These are phyloP conservation scores for Athalia rosae DNA, from an alignment of 2,888 invertebrate species.

Conservation along the genomic window DNA sequence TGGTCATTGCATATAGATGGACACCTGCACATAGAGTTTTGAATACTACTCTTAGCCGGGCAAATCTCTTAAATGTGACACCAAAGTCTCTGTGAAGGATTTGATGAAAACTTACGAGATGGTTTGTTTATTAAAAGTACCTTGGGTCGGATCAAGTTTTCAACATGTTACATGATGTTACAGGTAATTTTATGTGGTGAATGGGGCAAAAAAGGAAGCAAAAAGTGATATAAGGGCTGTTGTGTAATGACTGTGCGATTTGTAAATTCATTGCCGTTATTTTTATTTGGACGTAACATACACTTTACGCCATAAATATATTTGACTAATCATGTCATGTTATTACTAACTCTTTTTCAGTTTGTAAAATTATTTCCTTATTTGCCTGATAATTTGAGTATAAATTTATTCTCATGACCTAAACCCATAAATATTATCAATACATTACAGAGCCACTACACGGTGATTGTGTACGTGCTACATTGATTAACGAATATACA, in stretches of 20 bases:
- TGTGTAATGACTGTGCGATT: conserved; percentile 5
- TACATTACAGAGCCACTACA: neutral
- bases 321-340: neutral
- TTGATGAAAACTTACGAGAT: neutral
- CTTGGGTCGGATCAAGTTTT: neutral
- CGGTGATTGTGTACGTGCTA: too few species aligned
- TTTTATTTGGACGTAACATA: conserved; percentile 3
- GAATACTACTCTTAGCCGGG: too few species aligned
- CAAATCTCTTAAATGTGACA: neutral
- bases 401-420: neutral
- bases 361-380: too few species aligned
- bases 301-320: neutral
- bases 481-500: too few species aligned
- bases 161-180: neutral
- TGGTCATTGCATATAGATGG: neutral
- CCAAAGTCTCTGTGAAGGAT: neutral
- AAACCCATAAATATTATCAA: conserved; percentile 17
- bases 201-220: neutral
- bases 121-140: neutral
- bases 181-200: neutral
- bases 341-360: neutral
- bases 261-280: neutral
- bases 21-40: neutral
- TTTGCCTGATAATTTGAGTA: neutral
- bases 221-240: conserved; percentile 20